Evolutionary conservation across 2,888 invertebrate genomes (phyloP), one percentile per base, ranked within the genome.

Genomic region (Amiota communis): DNA sequence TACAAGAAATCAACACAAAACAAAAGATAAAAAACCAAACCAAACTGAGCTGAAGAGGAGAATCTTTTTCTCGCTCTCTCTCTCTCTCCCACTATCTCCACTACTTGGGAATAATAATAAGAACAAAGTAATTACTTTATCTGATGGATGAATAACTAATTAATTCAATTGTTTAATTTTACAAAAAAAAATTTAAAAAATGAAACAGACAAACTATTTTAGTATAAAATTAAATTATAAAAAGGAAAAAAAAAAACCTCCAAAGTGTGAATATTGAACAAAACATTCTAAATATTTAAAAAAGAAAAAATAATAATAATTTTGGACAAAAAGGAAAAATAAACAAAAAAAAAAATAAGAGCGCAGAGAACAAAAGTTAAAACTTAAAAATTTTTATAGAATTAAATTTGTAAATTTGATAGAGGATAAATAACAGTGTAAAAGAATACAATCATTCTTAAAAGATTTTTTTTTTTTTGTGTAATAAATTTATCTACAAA

Each of bases 201-300:
- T 70, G 23, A 65, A 73, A 70, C 63, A 72, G 70, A 77, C 76
- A 36, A 36, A 36, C 36, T 75, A 81, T 59, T 68, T 51, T 68
- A 68, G 67, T 53, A 9, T 53, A 68, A 51, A 68, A 53, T 51
- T 68, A 53, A 68, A 81, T 71, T 51, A 71, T 63, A 63, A 63
- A 80, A 74, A 75, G 75, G 79, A 78, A 77, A 83, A 80, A 77
- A 76, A 76, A 80, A 77, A 81, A 80, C 74, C 79, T 79, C 78
- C 86, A 84, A 86, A 86, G 85, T 86, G 86, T 86, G 86, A 83
- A 83, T 86, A 86, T 4, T 36, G 36, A 36, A 36, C 4, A 36
- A 36, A 36, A 36, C 36, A 85, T 86, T 85, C 85, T 85, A 83
- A 85, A 78, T 75, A 75, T 74, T n/a, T 78, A 82, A 77, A 72